phyloP scores from a whole-genome alignment of 2,113 vertebrate species.

The Chloroceryle aenea region DNA sequence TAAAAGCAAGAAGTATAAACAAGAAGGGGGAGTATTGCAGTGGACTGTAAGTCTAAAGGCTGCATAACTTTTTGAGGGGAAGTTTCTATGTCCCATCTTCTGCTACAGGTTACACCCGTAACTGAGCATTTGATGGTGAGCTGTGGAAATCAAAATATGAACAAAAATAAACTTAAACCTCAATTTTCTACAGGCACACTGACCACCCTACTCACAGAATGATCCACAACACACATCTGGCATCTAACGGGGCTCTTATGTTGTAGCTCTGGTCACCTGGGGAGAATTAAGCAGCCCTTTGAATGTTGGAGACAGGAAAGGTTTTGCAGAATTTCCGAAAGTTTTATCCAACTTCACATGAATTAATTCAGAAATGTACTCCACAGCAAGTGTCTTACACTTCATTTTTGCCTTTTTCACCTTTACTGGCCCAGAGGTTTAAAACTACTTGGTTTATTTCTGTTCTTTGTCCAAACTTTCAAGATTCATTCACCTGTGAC shows the following conservation, averaged over 20 bases:
- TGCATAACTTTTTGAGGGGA: fast-evolving
- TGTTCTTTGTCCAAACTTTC: not conserved
- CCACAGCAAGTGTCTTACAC: not conserved
- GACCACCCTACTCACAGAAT: fast-evolving
- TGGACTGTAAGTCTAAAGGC: not conserved
- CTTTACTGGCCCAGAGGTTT: not conserved
- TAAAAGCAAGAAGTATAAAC: not conserved
- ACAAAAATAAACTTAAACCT: not conserved
- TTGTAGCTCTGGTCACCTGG: not conserved
- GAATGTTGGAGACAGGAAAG: not conserved
- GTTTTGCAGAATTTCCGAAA: not conserved
- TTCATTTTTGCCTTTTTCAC: not conserved
- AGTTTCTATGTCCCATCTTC: not conserved
- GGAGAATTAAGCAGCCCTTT: not conserved
- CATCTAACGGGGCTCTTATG: not conserved
- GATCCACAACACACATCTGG: no score
- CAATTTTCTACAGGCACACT: fast-evolving
- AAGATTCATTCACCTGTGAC: not conserved
- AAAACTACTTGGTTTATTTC: not conserved
- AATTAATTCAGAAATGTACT: not conserved
- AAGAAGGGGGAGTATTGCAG: not conserved
- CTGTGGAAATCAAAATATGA: not conserved
- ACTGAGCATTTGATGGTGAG: not conserved
- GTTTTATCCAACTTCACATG: not conserved
- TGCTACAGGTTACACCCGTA: not conserved